phyloP scores from a whole-genome alignment of 1,140 invertebrate genomes.

The Zaprionus tsacasi region DNA sequence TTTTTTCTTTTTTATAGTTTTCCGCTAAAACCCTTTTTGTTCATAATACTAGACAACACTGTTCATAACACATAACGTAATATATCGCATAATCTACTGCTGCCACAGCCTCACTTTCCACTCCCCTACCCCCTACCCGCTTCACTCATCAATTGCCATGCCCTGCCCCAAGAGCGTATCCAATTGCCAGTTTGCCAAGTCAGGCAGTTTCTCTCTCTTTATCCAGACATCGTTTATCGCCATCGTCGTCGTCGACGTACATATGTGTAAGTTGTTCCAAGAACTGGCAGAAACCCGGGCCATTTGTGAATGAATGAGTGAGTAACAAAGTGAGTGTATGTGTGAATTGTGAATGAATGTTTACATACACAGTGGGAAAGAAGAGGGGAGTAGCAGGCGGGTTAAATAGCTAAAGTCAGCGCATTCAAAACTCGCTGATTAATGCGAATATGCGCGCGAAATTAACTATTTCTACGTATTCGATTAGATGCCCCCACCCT shows the following conservation, averaged over 20 bases:
- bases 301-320: conserved; percentile 62
- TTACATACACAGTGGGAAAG: conserved; percentile 3
- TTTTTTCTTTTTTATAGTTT: too few species aligned
- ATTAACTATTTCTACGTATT: conserved; percentile 22
- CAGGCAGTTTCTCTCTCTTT: conserved; percentile 58
- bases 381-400: background rate
- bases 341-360: conserved; percentile 31
- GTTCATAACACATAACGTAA: conserved; percentile 6
- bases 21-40: too few species aligned
- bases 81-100: conserved; percentile 1
- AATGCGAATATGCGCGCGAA: conserved; percentile 22
- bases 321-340: background rate
- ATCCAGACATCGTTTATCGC: conserved; percentile 3
- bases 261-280: conserved; percentile 52
- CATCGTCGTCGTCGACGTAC: background rate
- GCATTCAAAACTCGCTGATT: conserved; percentile 29
- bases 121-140: background rate
- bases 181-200: conserved; percentile 72
- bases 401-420: conserved; percentile 28
- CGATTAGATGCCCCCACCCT: background rate
- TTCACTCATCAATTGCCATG: conserved; percentile 9
- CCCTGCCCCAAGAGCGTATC: conserved; percentile 54
- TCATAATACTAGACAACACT: too few species aligned
- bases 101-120: background rate
- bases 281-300: conserved; percentile 46